These are phyloP conservation scores for Thalassoma bifasciatum DNA, from an alignment of 2,113 vertebrate genomes.

Conservation along the genomic window DNA sequence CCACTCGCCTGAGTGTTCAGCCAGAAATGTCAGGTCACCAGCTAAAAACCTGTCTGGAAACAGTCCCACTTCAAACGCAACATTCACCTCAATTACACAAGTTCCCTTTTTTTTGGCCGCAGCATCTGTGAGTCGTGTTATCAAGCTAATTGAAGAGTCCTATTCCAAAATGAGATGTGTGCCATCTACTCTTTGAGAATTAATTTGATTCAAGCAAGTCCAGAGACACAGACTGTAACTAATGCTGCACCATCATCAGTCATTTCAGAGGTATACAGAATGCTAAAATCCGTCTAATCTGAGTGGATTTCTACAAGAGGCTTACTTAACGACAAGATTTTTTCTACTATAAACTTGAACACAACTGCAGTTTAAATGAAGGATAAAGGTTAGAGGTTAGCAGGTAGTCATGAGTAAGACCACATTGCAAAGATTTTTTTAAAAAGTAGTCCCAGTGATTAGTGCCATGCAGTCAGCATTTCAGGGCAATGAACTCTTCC, in stretches of 20 bases:
- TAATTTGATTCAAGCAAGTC: slow-evolving; percentile 4
- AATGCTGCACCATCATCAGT: neutral
- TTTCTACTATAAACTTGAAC: neutral
- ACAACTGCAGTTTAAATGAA: neutral
- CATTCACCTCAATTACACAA: slow-evolving; percentile 1
- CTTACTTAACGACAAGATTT: no score
- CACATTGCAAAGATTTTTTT: no score
- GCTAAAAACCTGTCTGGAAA: slow-evolving; percentile 10
- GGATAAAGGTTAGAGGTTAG: no score
- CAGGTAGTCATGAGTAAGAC: no score
- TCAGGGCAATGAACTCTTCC: no score
- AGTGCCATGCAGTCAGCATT: no score
- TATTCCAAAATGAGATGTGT: slow-evolving; percentile 18
- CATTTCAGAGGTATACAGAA: neutral
- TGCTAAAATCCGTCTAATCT: neutral
- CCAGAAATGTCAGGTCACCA: slow-evolving; percentile 31
- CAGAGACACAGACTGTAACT: neutral
- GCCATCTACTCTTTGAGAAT: neutral
- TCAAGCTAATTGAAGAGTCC: slow-evolving; percentile 25
- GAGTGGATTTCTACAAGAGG: no score
- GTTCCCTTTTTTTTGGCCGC: neutral
- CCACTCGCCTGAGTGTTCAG: slow-evolving; percentile 10
- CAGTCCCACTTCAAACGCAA: slow-evolving; percentile 18
- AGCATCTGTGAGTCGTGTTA: neutral
- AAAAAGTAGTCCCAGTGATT: no score